phyloP scores from a whole-genome alignment of 2,888 invertebrate genomes.

The Eulithis testata region DNA sequence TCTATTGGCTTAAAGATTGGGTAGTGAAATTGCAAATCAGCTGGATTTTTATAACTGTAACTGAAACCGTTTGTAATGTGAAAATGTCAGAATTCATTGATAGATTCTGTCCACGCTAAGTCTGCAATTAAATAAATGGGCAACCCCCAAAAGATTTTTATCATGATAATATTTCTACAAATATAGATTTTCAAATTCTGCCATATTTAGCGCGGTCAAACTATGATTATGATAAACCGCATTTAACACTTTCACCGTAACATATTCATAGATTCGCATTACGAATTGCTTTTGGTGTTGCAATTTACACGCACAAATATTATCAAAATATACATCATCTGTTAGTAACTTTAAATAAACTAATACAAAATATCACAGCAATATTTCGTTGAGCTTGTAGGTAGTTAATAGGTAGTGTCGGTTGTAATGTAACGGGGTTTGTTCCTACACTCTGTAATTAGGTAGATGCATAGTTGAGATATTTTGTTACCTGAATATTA shows the following conservation, averaged over 20 bases:
- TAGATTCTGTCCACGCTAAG: too few relatives aligned
- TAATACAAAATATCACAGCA: neutral
- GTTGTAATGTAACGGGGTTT: slow-evolving; percentile 24
- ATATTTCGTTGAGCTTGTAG: slow-evolving; percentile 10
- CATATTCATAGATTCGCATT: slow-evolving; percentile 10
- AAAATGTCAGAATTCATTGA: too few relatives aligned
- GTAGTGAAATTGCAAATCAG: too few relatives aligned
- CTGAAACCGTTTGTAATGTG: too few relatives aligned
- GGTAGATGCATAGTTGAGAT: slow-evolving; percentile 21
- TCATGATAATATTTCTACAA: too few relatives aligned
- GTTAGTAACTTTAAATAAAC: neutral
- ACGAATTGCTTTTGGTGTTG: slow-evolving; percentile 11
- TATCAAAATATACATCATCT: slow-evolving; percentile 1
- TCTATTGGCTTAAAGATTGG: too few relatives aligned
- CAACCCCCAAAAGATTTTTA: too few relatives aligned
- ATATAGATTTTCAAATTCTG: too few relatives aligned
- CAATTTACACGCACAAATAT: slow-evolving; percentile 17
- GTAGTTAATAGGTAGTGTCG: neutral
- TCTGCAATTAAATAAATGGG: too few relatives aligned
- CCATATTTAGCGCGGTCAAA: too few relatives aligned
- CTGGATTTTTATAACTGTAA: too few relatives aligned
- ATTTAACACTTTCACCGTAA: neutral
- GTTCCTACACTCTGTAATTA: slow-evolving; percentile 30
- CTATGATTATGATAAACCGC: too few relatives aligned
- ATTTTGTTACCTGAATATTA: slow-evolving; percentile 27